Base-by-base conservation (phyloP, 1,140 invertebrate genomes). In the Cataglyphis hispanica region DNA sequence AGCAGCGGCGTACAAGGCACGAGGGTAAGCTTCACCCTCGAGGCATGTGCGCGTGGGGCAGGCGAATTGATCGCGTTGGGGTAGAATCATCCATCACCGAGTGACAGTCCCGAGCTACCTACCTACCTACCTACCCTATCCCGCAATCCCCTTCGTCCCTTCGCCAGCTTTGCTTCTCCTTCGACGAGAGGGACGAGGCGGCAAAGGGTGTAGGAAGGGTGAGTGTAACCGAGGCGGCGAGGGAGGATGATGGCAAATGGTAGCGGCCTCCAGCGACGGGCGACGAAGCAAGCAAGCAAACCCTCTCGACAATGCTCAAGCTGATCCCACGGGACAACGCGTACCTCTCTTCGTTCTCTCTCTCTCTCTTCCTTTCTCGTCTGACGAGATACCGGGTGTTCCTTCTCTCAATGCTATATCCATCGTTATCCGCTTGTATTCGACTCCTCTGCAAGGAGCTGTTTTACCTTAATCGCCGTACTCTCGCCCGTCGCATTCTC, bases 1-100 rank as follows among this genome's bases (percentile, higher is more conserved):
- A 50, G 70, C 72, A 72, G 50, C 46, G 34, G 22, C 40, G 53
- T 19, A 77, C 50, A 58, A 61, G 37, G 58, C 72, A 74, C 76
- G 76, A 84, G 89, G 89, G 86, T 90, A 72, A 86, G 72, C 86
- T 88, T 86, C 80, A 75, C 88, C 89, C 89, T 84, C 89, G 86
- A 85, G 86, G 89, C 89, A 86, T 86, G 89, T 90, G 86, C 89
- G 85, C 89, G 84, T 85, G 46, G 75, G 86, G 91, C 91, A 91
- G 92, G 92, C 93, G 94, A 94, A 94, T 94, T 94, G 94, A 94
- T 94, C 93, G 93, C 87, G 92, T 92, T 91, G 91, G 91, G 93
- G 91, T 92, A 93, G 92, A 94, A 93, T 94, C 93, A 94, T 94
- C 93, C 93, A 95, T 94, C 94, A 94, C 93, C 89, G 90, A 93